A percentile compares a stretch with the other conserved stretches of the same genome.
These are phyloP conservation scores for Chauna torquata DNA, from an alignment of 2,113 vertebrate species.

Conservation along the genomic window DNA sequence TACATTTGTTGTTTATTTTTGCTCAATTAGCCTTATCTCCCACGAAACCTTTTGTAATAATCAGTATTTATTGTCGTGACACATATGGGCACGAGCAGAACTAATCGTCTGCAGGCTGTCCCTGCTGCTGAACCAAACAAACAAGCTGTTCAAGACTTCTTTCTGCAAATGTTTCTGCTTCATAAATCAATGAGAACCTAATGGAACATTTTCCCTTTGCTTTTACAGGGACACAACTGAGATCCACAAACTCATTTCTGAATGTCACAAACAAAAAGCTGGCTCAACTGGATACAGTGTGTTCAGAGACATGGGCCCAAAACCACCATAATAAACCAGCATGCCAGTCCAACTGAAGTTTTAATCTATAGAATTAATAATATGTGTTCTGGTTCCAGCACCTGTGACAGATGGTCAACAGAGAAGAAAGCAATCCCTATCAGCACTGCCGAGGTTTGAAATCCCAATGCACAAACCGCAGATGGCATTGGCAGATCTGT, in stretches of 20 bases:
- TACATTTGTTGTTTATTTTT: slow-evolving; percentile 6
- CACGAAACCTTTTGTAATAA: neutral
- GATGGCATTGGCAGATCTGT: slow-evolving; percentile 37
- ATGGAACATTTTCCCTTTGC: neutral
- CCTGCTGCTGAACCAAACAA: neutral
- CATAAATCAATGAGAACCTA: neutral
- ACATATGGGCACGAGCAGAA: neutral
- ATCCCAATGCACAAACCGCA: slow-evolving; percentile 46
- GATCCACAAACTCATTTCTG: neutral
- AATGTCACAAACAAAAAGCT: neutral
- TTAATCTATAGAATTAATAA: slow-evolving; percentile 55
- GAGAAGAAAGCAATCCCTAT: slow-evolving; percentile 20
- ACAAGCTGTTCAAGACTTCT: neutral
- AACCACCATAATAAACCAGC: neutral
- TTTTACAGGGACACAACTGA: neutral
- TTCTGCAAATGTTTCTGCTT: neutral
- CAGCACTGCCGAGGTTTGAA: slow-evolving; percentile 24
- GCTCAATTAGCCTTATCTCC: neutral
- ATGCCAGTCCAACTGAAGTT: neutral
- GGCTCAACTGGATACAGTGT: neutral
- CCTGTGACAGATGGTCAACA: slow-evolving; percentile 70
- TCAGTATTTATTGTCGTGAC: neutral
- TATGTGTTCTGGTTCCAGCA: neutral
- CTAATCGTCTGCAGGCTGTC: neutral
- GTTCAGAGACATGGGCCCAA: neutral